Base-by-base conservation (phyloP, 2,797 vertebrate species). In the Morelia viridis region DNA sequence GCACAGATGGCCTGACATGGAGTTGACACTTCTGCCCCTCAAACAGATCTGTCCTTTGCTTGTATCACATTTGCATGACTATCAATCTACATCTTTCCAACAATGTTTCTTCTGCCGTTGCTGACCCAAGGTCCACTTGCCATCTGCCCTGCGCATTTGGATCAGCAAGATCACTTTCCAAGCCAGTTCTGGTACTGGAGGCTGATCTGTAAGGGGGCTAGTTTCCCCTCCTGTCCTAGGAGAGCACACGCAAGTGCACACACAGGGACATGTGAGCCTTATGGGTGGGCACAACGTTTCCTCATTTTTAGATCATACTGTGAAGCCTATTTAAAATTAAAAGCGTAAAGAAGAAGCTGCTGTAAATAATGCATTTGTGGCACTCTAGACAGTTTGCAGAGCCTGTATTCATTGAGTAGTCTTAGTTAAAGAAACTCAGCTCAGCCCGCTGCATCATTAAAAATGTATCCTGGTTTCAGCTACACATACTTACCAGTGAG, bases 391-490 rank as follows among this genome's bases (percentile, higher is more conserved):
- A 0, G 94, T 95, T 96, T 95, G 2, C 0, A 92, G 92, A 97
- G 94, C 89, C 93, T 93, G 90, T 91, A 96, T 71, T 94, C 94
- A 93, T 96, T 96, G 94, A 95, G 96, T 95, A 94, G 86, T 93
- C 96, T 96, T 96, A 95, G 95, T 97, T 97, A 96, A 96, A 94
- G 96, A 96, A 97, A 96, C 94, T 91, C 96, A 96, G 95, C 94
- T 96, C 91, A 95, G 92, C 90, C 92, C 84, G 83, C 57, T 89
- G 95, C 53, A 0, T 95, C 96, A 97, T 97, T 96, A 97, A 97
- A 96, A 96, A 97, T 97, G 95, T 62, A 97, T 96, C 93, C 96
- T 88, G 95, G 95, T 96, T 93, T 96, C 96, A 95, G 64, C 95
- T 95, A 58, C 71, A 91, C 60, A 94, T 91, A 31, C 93, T 94